A percentile compares a stretch with the other conserved stretches of the same genome.
Conservation (phyloP, 2,113 vertebrate genomes). For the Micronisus gabar region DNA sequence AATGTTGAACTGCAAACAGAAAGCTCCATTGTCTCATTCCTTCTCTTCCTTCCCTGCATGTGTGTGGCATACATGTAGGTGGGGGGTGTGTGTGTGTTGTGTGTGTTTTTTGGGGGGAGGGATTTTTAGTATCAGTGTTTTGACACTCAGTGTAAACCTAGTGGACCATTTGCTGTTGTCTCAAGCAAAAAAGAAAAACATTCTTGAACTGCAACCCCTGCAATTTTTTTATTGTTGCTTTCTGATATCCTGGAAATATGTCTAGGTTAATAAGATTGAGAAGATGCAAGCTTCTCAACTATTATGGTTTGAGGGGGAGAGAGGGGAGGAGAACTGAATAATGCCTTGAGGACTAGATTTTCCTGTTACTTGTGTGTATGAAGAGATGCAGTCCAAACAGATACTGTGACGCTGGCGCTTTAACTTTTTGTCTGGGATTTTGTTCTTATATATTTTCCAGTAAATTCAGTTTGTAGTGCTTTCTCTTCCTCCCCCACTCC, state of each 20-base stretch:
- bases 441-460: background rate
- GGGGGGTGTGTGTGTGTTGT: background rate
- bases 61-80: background rate
- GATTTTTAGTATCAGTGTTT: background rate
- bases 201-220: background rate
- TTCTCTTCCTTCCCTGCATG: background rate
- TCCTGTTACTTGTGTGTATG: background rate
- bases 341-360: background rate
- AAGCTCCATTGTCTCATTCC: constrained; percentile 8
- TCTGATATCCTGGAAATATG: background rate
- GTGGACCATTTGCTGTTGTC: background rate
- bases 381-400: background rate
- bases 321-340: background rate
- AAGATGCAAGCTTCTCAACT: background rate
- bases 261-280: background rate
- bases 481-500: background rate
- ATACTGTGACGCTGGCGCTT: background rate
- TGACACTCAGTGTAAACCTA: background rate
- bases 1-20: constrained; percentile 17
- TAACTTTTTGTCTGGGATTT: background rate
- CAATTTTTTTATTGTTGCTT: background rate
- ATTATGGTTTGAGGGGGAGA: background rate
- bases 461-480: background rate
- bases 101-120: background rate
- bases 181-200: background rate